Base-by-base conservation (phyloP, 1,140 invertebrate species). In the Cryptotermes secundus region DNA sequence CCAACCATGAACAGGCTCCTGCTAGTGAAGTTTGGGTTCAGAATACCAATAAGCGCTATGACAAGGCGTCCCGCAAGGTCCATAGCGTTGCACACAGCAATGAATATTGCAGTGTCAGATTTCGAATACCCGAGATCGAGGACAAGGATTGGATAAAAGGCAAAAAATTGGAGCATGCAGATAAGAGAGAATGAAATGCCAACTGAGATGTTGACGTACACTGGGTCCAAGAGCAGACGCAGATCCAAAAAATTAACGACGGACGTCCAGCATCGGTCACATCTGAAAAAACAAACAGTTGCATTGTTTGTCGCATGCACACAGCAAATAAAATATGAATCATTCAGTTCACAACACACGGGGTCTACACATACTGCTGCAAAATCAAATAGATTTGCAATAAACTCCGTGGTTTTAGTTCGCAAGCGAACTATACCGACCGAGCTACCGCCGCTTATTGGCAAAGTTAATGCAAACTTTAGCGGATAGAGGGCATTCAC, bases 211-310 rank as follows among this genome's bases (percentile, higher is more conserved):
- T 93, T 84, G 14, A 84, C 59, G 80, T 84, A 84, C 19, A 84
- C 80, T 6, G 80, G 84, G 88, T 95, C 94, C 86, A 91, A 90
- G 79, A 95, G 87, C 31, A 95, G 88, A 87, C 93, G 92, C 83
- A 95, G 88, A 87, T 94, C 94, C 86, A 95, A 94, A 84, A 94
- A 93, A 3, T 92, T 89, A 0, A 92, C 87, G 38, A 93, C 85
- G 36, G 38, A 42, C 19, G 24, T 72, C 59, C 59, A 72, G 7
- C 59, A 72, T 2, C n/a, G 26, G 59, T 72, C n/a, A 31, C 59
- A 72, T 6, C 59, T 72, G 59, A 12, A 72, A 9, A 16, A 19
- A 59, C 6, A 59, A 59, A 59, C n/a, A n/a, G n/a, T n/a, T n/a
- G 53, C 19, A 59, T 1, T 59, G 26, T 24, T 59, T 59, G 6